A percentile compares a stretch with the other conserved stretches of the same genome.
Evolutionary conservation across 1,140 invertebrate species (phyloP).

Genomic region (Brachionus plicatilis): DNA sequence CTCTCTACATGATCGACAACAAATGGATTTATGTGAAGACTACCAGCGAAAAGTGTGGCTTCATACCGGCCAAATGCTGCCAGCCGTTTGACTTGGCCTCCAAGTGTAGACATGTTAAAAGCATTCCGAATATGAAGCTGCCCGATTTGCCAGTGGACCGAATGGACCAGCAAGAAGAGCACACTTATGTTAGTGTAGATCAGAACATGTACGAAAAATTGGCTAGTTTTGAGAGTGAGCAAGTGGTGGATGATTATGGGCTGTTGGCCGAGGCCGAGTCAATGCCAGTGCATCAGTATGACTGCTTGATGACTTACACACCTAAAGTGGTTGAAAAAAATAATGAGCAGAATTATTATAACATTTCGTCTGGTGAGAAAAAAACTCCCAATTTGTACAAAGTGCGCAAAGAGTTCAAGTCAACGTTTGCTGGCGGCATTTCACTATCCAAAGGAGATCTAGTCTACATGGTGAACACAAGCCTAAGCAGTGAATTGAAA

Average conservation of each 20-base stretch:
- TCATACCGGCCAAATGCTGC: not conserved
- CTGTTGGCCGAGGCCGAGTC: not conserved
- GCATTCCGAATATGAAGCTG: not conserved
- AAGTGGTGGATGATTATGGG: not conserved
- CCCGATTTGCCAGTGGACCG: not conserved
- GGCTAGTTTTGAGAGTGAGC: not conserved
- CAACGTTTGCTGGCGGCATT: not conserved
- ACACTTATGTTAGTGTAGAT: conserved; percentile 8
- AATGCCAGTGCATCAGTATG: not conserved
- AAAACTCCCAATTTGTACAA: not conserved
- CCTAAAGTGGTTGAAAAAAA: not conserved
- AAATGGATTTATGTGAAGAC: conserved; percentile 34
- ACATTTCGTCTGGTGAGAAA: not conserved
- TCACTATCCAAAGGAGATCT: not conserved
- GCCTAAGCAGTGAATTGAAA: not conserved
- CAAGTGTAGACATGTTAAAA: not conserved
- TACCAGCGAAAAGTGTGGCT: not conserved
- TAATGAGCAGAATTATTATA: not conserved
- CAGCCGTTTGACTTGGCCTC: not conserved
- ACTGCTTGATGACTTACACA: conserved; percentile 3
- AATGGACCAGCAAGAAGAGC: not conserved
- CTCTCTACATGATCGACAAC: conserved; percentile 13
- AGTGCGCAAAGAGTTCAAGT: not conserved
- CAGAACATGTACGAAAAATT: conserved; percentile 1
- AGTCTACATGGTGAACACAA: not conserved